These are phyloP conservation scores for Philotrypesis tridentata DNA, from an alignment of 1,140 invertebrate species.

Conservation along the genomic window DNA sequence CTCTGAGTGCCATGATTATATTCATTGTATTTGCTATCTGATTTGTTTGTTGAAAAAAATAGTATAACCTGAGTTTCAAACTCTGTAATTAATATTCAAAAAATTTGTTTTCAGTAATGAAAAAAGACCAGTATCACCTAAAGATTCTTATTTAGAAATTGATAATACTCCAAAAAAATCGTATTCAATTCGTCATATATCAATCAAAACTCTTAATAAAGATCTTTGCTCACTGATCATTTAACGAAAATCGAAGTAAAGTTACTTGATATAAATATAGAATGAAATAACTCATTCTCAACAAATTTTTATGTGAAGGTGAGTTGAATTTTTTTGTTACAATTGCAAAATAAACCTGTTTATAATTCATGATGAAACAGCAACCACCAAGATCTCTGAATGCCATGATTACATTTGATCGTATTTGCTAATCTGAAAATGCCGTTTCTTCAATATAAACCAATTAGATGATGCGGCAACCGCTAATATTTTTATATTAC, in stretches of 20 bases:
- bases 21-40: conserved; percentile 50
- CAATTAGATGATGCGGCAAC: neutral
- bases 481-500: neutral
- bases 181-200: too few relatives aligned
- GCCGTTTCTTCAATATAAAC: neutral
- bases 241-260: too few relatives aligned
- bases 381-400: conserved; percentile 51
- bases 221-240: too few relatives aligned
- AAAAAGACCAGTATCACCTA: too few relatives aligned
- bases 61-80: too few relatives aligned
- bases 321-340: neutral
- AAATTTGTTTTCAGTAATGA: neutral
- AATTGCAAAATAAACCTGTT: neutral
- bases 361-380: conserved; percentile 17
- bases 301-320: neutral
- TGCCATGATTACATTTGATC: conserved; percentile 41
- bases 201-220: too few relatives aligned
- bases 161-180: too few relatives aligned
- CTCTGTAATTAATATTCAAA: too few relatives aligned
- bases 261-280: too few relatives aligned
- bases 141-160: too few relatives aligned
- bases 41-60: neutral
- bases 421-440: conserved; percentile 49
- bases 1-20: conserved; percentile 48
- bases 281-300: too few relatives aligned